These are phyloP conservation scores for Tyrannus savana DNA, from an alignment of 2,113 vertebrate species.

Conservation along the genomic window DNA sequence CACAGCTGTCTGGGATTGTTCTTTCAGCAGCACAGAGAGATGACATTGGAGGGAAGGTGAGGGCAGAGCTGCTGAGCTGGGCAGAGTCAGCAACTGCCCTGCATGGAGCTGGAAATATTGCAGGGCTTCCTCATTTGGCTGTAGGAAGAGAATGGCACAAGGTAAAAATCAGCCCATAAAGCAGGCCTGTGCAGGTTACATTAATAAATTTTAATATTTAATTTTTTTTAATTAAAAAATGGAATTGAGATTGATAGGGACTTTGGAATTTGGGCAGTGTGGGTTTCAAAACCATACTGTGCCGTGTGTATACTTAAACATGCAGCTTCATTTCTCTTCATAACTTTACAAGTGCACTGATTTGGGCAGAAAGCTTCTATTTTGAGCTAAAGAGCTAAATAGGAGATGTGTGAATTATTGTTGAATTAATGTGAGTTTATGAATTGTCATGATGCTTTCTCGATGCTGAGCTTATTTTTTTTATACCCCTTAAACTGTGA, in stretches of 20 bases:
- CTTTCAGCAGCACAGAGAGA: not conserved
- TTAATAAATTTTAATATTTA: not conserved
- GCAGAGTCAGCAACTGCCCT: not conserved
- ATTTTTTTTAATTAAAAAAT: not conserved
- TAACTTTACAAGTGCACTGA: not conserved
- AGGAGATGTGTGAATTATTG: not conserved
- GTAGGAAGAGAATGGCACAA: not conserved
- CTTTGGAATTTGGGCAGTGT: not conserved
- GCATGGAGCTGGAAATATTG: not conserved
- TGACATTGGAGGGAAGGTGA: not conserved
- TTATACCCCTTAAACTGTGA: not conserved
- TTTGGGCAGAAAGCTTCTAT: not conserved
- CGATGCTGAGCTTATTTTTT: not conserved
- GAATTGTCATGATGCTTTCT: not conserved
- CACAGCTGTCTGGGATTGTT: not conserved
- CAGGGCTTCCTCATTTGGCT: not conserved
- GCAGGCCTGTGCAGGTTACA: accelerated
- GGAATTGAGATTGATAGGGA: not conserved
- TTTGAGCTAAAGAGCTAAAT: not conserved
- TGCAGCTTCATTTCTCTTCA: not conserved
- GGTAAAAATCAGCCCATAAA: not conserved
- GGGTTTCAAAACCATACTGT: not conserved
- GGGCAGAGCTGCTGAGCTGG: not conserved
- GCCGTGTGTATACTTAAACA: not conserved
- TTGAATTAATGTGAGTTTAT: not conserved